Evolutionary conservation across 1,140 invertebrate genomes (phyloP).

Genomic region (Holcopasites calliopsidis): DNA sequence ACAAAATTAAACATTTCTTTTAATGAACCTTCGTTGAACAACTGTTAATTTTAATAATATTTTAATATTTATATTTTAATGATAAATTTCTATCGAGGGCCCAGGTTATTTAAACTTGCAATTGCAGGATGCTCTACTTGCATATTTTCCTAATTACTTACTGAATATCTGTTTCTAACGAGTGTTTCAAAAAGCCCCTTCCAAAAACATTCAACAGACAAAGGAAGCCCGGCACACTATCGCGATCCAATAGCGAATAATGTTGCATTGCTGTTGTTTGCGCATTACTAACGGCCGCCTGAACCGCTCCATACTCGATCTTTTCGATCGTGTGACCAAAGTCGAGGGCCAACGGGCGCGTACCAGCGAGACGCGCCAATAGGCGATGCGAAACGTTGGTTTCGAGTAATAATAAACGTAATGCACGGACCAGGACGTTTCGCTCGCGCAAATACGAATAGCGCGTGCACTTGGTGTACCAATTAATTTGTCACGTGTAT

Average conservation of each 20-base stretch:
- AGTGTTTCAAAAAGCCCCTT: no score
- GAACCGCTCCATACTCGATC: conserved; percentile 21
- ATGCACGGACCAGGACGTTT: conserved; percentile 47
- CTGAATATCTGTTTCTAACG: no score
- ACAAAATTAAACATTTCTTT: no score
- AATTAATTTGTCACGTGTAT: conserved; percentile 59
- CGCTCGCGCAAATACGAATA: conserved; percentile 59
- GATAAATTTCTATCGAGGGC: no score
- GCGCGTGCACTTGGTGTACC: conserved; percentile 46
- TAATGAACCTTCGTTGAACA: no score
- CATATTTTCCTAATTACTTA: no score
- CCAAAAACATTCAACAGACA: no score
- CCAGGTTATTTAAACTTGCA: no score
- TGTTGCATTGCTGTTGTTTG: conserved; percentile 39
- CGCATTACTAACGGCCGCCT: conserved; percentile 41
- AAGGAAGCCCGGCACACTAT: neutral
- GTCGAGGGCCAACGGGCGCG: neutral
- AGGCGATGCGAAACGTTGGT: conserved; percentile 14
- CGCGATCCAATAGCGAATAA: conserved; percentile 46
- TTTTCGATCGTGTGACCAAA: conserved; percentile 22
- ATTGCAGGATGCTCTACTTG: no score
- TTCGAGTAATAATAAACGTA: conserved; percentile 66
- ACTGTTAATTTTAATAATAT: no score
- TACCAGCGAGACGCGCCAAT: neutral
- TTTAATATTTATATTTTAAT: no score